Evolutionary conservation across 2,113 vertebrate genomes (phyloP).

Genomic region (Indicator indicator): DNA sequence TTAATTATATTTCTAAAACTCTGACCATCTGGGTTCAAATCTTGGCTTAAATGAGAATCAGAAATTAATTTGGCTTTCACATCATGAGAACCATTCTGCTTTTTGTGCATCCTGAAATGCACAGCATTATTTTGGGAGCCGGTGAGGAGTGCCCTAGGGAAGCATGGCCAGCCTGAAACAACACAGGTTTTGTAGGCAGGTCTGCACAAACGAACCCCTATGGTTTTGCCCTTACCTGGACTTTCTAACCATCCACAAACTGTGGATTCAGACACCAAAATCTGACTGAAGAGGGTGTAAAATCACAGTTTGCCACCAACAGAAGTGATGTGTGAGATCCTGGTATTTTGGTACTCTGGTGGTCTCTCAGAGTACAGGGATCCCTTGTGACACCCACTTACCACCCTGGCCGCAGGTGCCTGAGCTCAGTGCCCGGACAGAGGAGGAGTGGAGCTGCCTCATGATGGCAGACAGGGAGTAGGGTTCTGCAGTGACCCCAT

Average conservation of each 20-base stretch:
- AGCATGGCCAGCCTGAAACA: neutral
- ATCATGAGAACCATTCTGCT: fast-evolving
- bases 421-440: neutral
- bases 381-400: neutral
- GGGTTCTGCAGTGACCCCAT: neutral
- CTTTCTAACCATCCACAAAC: neutral
- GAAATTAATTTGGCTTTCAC: neutral
- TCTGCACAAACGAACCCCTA: neutral
- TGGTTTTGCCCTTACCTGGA: neutral
- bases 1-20: neutral
- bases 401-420: neutral
- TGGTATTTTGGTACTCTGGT: neutral
- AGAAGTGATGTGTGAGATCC: neutral
- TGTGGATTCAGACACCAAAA: neutral
- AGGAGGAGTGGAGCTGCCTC: neutral
- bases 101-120: neutral
- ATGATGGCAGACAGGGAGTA: fast-evolving
- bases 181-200: neutral
- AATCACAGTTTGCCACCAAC: neutral
- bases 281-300: neutral
- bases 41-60: neutral
- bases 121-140: neutral
- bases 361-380: neutral
- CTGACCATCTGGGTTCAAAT: neutral
- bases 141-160: neutral